Percentiles rank a stretch among this genome's conserved stretches.
Evolutionary conservation across 2,888 invertebrate species (phyloP).

Genomic region (Drosophila parthenogenetica): DNA sequence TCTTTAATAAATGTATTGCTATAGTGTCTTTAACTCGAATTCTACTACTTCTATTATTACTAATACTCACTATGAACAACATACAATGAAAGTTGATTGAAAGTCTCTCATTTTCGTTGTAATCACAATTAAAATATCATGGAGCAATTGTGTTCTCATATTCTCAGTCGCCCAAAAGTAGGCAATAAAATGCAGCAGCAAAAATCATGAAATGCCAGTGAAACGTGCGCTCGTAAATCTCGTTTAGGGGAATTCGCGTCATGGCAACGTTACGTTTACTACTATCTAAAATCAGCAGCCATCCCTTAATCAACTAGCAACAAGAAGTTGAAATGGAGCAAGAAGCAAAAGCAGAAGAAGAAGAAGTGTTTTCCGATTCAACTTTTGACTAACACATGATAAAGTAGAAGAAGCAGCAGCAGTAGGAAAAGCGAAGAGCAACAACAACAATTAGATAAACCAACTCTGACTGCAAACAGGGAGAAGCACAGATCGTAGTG

Average conservation of each 20-base stretch:
- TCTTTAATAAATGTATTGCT: no score
- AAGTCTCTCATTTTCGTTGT: neutral
- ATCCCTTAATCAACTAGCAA: conserved; percentile 59
- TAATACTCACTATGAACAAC: no score
- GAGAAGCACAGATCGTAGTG: conserved; percentile 8
- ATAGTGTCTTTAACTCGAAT: no score
- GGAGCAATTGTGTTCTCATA: conserved; percentile 14
- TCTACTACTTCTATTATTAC: no score
- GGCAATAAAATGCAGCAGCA: conserved; percentile 61
- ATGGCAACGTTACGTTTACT: conserved; percentile 28
- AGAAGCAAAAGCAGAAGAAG: conserved; percentile 23
- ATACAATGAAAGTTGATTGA: neutral
- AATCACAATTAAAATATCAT: conserved; percentile 13
- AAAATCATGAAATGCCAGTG: conserved; percentile 23
- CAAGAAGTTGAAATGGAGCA: conserved; percentile 7
- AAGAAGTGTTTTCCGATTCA: conserved; percentile 54
- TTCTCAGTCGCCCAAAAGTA: conserved; percentile 57
- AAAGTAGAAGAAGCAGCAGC: conserved; percentile 53
- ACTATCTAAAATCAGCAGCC: conserved; percentile 32
- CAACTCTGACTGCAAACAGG: conserved; percentile 51
- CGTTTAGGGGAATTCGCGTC: conserved; percentile 43
- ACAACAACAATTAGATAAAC: conserved; percentile 33
- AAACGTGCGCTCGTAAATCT: conserved; percentile 59
- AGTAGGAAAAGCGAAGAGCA: conserved; percentile 27
- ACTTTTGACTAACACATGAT: conserved; percentile 75